A percentile compares a stretch with the other conserved stretches of the same genome.
phyloP scores from a whole-genome alignment of 2,113 vertebrate species.

The Dromiciops gliroides region DNA sequence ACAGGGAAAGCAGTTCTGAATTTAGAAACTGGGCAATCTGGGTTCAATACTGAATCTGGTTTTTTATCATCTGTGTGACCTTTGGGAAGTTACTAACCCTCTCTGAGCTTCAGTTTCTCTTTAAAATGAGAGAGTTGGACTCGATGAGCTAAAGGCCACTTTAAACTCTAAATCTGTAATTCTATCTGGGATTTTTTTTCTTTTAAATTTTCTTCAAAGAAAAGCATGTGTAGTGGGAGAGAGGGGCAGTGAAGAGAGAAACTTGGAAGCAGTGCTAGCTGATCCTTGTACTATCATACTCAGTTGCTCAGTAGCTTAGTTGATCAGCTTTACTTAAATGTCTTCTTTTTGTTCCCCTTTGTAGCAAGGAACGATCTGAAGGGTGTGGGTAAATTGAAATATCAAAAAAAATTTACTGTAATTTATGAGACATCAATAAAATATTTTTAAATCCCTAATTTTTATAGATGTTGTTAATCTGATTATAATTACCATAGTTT shows the following conservation, averaged over 20 bases:
- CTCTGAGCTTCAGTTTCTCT: neutral
- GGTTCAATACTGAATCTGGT: neutral
- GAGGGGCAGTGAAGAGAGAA: neutral
- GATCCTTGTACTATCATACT: neutral
- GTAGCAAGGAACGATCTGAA: neutral
- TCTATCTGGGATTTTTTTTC: neutral
- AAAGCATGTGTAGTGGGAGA: neutral
- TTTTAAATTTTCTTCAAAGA: neutral
- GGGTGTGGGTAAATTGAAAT: neutral
- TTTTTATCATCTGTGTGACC: neutral
- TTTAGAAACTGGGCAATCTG: neutral
- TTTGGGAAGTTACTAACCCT: neutral
- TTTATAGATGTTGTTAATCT: neutral
- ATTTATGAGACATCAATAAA: neutral
- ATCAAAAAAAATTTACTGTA: neutral
- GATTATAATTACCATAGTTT: neutral
- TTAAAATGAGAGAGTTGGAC: neutral
- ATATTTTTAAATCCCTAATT: neutral
- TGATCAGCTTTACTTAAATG: neutral
- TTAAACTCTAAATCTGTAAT: neutral
- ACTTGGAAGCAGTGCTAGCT: neutral
- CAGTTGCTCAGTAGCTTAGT: neutral
- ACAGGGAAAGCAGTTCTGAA: neutral
- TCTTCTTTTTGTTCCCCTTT: neutral
- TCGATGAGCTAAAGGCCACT: neutral